These are phyloP conservation scores for Eulemur rubriventer DNA, from an alignment of 2,797 vertebrate species.

Conservation along the genomic window DNA sequence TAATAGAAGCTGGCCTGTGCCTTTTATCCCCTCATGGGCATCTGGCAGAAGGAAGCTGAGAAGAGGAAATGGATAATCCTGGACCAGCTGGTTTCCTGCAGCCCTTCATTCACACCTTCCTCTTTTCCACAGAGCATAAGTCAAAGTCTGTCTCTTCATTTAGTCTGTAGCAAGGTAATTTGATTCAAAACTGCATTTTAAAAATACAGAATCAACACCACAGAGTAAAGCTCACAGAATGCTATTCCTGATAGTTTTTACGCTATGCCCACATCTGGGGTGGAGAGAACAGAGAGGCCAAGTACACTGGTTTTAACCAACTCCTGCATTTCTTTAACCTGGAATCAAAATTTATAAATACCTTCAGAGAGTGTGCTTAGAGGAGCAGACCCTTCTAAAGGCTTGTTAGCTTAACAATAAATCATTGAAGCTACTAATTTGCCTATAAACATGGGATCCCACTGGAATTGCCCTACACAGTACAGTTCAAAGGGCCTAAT, in stretches of 20 bases:
- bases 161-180: neutral
- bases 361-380: slow-evolving; percentile 69
- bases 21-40: neutral
- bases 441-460: slow-evolving; percentile 72
- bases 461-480: slow-evolving; percentile 69
- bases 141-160: neutral
- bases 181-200: neutral
- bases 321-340: neutral
- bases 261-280: neutral
- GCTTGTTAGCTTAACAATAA: slow-evolving; percentile 75
- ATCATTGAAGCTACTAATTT: slow-evolving; percentile 75
- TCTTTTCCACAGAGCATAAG: neutral
- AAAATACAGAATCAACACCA: neutral
- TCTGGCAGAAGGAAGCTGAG: neutral
- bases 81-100: neutral
- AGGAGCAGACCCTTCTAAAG: slow-evolving; percentile 69
- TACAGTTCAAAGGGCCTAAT: slow-evolving; percentile 79
- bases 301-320: neutral
- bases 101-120: neutral
- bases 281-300: neutral
- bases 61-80: neutral
- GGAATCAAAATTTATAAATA: slow-evolving; percentile 64
- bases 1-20: neutral
- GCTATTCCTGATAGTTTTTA: neutral
- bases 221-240: neutral